Conservation (phyloP, 2,888 invertebrate species). For the Amblyjoppa proteus region DNA sequence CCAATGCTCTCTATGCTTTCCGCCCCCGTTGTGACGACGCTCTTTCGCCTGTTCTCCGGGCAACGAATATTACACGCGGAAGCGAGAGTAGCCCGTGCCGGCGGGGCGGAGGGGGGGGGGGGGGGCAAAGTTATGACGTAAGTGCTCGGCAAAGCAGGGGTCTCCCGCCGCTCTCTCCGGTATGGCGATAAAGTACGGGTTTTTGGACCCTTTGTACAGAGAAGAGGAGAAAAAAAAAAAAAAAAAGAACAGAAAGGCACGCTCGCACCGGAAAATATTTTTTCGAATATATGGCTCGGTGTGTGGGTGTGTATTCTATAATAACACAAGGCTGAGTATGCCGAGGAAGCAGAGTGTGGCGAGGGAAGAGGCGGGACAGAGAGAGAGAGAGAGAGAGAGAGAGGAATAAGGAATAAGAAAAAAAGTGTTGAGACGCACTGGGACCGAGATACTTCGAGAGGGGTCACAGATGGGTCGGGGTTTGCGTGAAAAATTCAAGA, state of each 20-base stretch:
- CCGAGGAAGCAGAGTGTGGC: slow-evolving; percentile 2
- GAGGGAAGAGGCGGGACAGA: slow-evolving; percentile 20
- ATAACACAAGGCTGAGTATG: slow-evolving; percentile 33
- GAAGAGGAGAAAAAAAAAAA: slow-evolving; percentile 31
- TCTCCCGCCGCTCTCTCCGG: slow-evolving; percentile 42
- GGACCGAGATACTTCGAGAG: slow-evolving; percentile 40
- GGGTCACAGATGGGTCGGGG: slow-evolving; percentile 60
- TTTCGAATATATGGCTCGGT: slow-evolving; percentile 17
- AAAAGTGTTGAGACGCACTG: slow-evolving; percentile 63
- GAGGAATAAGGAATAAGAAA: slow-evolving; percentile 22
- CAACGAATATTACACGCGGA: slow-evolving; percentile 72
- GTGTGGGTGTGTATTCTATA: not conserved
- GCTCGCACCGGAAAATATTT: slow-evolving; percentile 37
- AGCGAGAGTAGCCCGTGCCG: slow-evolving; percentile 58
- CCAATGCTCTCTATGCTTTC: slow-evolving; percentile 32
- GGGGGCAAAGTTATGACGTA: slow-evolving; percentile 70
- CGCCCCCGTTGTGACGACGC: slow-evolving; percentile 60
- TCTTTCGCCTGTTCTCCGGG: slow-evolving; percentile 65
- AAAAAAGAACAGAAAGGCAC: not conserved
- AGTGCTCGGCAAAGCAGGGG: slow-evolving; percentile 69
- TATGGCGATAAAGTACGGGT: slow-evolving; percentile 65
- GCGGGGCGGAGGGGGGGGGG: not conserved
- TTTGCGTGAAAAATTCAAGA: slow-evolving; percentile 61
- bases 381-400: slow-evolving; percentile 14
- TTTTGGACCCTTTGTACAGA: slow-evolving; percentile 56